A percentile compares a stretch with the other conserved stretches of the same genome.
These are phyloP conservation scores for Cotesia typhae DNA, from an alignment of 1,140 invertebrate genomes.

Conservation along the genomic window DNA sequence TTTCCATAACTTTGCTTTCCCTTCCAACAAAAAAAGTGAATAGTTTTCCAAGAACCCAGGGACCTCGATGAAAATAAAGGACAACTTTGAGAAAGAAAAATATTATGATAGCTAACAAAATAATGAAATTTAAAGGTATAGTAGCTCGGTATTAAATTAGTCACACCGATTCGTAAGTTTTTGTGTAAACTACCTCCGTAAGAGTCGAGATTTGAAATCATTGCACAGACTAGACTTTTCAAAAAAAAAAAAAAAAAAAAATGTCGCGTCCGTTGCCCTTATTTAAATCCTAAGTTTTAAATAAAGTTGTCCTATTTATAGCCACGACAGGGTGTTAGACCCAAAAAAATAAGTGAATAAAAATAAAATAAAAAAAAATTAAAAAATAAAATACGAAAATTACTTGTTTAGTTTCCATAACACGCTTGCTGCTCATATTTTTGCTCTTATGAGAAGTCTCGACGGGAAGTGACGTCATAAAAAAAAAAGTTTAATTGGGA, in stretches of 20 bases:
- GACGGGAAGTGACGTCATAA: slow-evolving; percentile 50
- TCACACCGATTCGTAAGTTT: background rate
- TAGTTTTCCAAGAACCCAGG: no score
- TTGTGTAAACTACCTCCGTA: slow-evolving; percentile 5
- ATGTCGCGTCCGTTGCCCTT: slow-evolving; percentile 50
- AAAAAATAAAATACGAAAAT: slow-evolving; percentile 6
- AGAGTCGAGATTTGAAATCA: background rate
- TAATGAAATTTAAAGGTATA: background rate
- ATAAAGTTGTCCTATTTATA: slow-evolving; percentile 56
- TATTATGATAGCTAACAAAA: no score
- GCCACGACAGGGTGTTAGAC: slow-evolving; percentile 41
- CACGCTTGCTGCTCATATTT: slow-evolving; percentile 19
- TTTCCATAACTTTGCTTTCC: no score
- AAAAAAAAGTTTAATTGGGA: background rate
- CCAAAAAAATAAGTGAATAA: slow-evolving; percentile 32
- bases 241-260: slow-evolving; percentile 21
- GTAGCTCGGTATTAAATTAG: slow-evolving; percentile 1
- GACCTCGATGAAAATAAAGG: no score
- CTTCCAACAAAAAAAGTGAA: no score
- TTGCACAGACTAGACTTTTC: background rate
- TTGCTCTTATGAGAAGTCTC: slow-evolving; percentile 7
- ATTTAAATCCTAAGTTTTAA: slow-evolving; percentile 53
- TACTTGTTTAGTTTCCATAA: slow-evolving; percentile 41
- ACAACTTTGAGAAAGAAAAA: no score
- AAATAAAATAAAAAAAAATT: background rate